A percentile compares a stretch with the other conserved stretches of the same genome.
phyloP scores from a whole-genome alignment of 2,888 invertebrate genomes.

The Empis livida region DNA sequence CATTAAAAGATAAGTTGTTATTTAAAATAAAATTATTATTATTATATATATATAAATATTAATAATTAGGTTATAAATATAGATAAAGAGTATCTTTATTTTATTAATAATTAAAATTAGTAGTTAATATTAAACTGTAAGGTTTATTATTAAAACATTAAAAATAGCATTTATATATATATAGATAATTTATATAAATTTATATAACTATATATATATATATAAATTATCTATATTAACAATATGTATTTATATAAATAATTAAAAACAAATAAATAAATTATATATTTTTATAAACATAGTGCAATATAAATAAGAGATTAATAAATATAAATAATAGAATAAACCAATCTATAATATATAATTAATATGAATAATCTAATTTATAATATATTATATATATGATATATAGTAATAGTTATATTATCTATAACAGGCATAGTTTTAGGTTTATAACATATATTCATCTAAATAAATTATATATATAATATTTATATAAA shows the following conservation, averaged over 20 bases:
- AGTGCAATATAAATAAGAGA: conserved; percentile 2
- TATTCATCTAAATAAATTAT: conserved; percentile 1
- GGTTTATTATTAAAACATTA: conserved; percentile 10
- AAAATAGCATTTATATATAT: conserved; percentile 10
- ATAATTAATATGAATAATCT: conserved; percentile 6
- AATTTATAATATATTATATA: conserved; percentile 4
- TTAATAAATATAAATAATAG: background rate
- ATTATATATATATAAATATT: background rate
- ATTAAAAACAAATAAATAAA: conserved; percentile 11
- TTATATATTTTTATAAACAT: conserved; percentile 5
- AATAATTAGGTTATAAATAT: background rate
- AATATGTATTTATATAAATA: conserved; percentile 5
- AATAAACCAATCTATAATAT: background rate
- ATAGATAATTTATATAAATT: conserved; percentile 18
- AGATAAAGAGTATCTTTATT: too few relatives aligned
- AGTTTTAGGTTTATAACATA: background rate
- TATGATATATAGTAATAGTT: background rate
- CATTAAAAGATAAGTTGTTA: conserved; percentile 16
- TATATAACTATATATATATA: conserved; percentile 18
- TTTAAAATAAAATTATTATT: conserved; percentile 15
- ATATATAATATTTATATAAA: conserved; percentile 8
- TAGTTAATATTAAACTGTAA: conserved; percentile 9
- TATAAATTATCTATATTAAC: conserved; percentile 13
- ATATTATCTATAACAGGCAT: too few relatives aligned
- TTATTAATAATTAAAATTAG: conserved; percentile 11